Evolutionary conservation across 2,113 vertebrate genomes (phyloP).

Genomic region (Dolichallabes microphthalmus): DNA sequence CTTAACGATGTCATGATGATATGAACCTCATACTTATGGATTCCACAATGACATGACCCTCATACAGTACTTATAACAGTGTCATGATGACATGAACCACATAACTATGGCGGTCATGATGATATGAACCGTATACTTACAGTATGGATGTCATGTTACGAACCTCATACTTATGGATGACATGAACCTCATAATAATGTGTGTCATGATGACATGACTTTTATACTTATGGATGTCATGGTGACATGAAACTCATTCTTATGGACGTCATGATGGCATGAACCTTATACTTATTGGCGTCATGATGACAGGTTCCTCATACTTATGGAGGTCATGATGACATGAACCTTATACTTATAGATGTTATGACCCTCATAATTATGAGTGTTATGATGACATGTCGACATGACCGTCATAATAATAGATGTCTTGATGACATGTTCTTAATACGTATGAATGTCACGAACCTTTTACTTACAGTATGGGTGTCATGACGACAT

Average conservation of each 20-base stretch:
- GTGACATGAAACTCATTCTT: too few species aligned
- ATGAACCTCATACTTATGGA: not conserved
- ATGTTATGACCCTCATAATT: not conserved
- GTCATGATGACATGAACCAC: not conserved
- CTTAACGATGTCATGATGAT: not conserved
- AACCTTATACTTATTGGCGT: too few species aligned
- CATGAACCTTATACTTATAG: not conserved
- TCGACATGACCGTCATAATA: not conserved
- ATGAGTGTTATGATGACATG: not conserved
- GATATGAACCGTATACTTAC: not conserved
- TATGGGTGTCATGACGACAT: too few species aligned
- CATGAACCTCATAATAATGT: too few species aligned
- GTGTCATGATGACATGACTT: not conserved
- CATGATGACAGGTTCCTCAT: not conserved
- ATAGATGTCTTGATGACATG: not conserved
- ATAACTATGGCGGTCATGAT: not conserved
- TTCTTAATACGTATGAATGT: not conserved
- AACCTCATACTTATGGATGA: not conserved
- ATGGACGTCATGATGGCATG: too few species aligned
- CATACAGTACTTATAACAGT: too few species aligned
- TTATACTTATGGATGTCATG: not conserved
- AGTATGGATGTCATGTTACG: not conserved
- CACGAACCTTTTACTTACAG: not conserved
- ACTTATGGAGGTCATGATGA: not conserved
- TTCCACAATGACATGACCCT: not conserved